Evolutionary conservation across 1,140 invertebrate genomes (phyloP), one percentile per base, ranked within the genome.

Genomic region (Papilio helenus): DNA sequence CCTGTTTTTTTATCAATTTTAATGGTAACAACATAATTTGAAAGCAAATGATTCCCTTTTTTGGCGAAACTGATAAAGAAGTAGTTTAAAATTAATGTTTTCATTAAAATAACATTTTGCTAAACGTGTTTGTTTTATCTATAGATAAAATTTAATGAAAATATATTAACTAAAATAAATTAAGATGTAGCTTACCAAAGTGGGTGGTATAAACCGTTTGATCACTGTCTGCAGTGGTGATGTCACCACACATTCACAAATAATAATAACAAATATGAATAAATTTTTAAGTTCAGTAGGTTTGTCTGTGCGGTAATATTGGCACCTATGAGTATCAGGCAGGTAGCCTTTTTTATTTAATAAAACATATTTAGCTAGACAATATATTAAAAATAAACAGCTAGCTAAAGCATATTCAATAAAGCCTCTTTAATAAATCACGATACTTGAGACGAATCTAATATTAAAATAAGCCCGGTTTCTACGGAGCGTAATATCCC

Each of bases 401-500:
- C 20, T 73, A 42, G 14, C 20, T 44, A 49, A 51, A 46, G 23
- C 72, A 74, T 72, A 72, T 74, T 20, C 8, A 16, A 29, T 51
- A 74, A 74, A 51, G 23, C 42, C 23, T n/a, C 49, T 76, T 76
- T 55, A 76, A 34, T 55, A 76, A 65, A 65, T 77, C 76, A 65
- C 58, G 58, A 77, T 80, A 72, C 58, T 71, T 39, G 42, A 76
- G 79, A 61, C 51, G 46, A 72, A 44, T 79, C 71, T 58, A 79
- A 79, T 73, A 79, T 77, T 77, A 77, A 77, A 77, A 81, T 74
- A 83, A 82, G 61, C 26, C 76, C 65, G 46, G 79, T 81, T 76
- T 82, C 79, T 80, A 74, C 85, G 58, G 82, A 81, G 82, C 84
- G 83, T 80, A 82, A 83, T 73, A 80, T 49, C 79, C 79, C 79